Base-by-base conservation (phyloP, 2,797 vertebrate species). In the Danio choprae region DNA sequence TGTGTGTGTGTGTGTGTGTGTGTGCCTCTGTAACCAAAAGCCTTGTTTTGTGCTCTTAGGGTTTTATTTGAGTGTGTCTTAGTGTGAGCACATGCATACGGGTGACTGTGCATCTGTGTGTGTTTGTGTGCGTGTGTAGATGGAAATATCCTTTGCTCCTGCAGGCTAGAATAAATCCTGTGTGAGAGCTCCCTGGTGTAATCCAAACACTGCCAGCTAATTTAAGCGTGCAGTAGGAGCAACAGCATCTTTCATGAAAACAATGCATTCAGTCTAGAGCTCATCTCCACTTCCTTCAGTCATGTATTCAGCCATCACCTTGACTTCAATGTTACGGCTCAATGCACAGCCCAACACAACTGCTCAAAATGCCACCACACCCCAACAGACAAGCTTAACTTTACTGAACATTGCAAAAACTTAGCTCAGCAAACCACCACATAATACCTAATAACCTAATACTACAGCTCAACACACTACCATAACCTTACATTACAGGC, bases 151-250 rank as follows among this genome's bases (percentile, higher is more conserved):
- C 85, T 86, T 87, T 90, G 89, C 89, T 86, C 84, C 92, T 93
- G 86, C 83, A 89, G 90, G 91, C 91, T 89, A 88, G 74, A 86
- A 85, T 92, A 92, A 92, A 92, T 92, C 91, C 92, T 92, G 86
- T 88, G 91, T 87, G 89, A 91, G 91, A 91, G 90, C 91, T 92
- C 91, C 91, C 89, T 86, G 86, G 89, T 91, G 92, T 93, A 93
- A 93, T 93, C 92, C 92, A 93, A 93, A 94, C 92, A 94, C 93
- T 93, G 92, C 90, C 90, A 90, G 92, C 92, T 93, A 93, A 94
- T 94, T 93, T 93, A 93, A 92, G 93, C 90, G 87, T 88, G 88
- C 88, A 92, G 90, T 59, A 70, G 88, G 90, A 92, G 88, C 88
- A 91, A 91, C 88, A 88, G 89, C 89, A 91, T 93, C 92, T 91